Evolutionary conservation across 2,113 vertebrate genomes (phyloP), one percentile per base, ranked within the genome.

Genomic region (Oryzias javanicus): DNA sequence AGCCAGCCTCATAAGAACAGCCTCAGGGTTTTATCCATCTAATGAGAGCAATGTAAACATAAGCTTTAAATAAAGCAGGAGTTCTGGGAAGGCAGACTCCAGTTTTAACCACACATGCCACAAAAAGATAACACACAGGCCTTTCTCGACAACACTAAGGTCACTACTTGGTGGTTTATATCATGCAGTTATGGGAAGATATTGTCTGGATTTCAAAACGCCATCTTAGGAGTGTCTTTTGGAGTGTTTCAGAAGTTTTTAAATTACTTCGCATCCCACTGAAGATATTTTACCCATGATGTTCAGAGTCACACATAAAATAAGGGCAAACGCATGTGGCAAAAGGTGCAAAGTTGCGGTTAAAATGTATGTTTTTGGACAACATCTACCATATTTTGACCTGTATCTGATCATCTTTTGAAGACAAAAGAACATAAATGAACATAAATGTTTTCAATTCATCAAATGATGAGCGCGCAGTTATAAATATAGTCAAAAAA

Each of bases 31-130:
- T 57, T 79, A 82, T 79, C 76, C 57, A 62, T 53, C 70, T 83
- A 82, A 82, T 76, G 69, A 83, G 71, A 60, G 58, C 46, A 68
- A 62, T 53, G 56, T 69, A 85, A 86, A 81, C 68, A 77, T 42
- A 19, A 4, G 22, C 60, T 60, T 48, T 55, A 29, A 56, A 14
- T 47, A 56, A 76, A 54, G 64, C 49, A 75, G 70, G 6, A 70
- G 19, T 19, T 59, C 74, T 47, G 46, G 42, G 49, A 58, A 64
- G 16, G 17, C 45, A 51, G 46, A 46, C 27, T 60, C 29, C 64
- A 35, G 35, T 10, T 35, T 35, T 35, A 35, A 35, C 35, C 35
- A 35, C 35, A 35, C 4, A 44, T 6, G 10, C 4, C 42, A 16
- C 42, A 44, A 44, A 44, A 44, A 44, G 6, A 44, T 35, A 44